These are phyloP conservation scores for Acanthurus lineatus DNA, from an alignment of 2,797 vertebrate species.

Conservation along the genomic window DNA sequence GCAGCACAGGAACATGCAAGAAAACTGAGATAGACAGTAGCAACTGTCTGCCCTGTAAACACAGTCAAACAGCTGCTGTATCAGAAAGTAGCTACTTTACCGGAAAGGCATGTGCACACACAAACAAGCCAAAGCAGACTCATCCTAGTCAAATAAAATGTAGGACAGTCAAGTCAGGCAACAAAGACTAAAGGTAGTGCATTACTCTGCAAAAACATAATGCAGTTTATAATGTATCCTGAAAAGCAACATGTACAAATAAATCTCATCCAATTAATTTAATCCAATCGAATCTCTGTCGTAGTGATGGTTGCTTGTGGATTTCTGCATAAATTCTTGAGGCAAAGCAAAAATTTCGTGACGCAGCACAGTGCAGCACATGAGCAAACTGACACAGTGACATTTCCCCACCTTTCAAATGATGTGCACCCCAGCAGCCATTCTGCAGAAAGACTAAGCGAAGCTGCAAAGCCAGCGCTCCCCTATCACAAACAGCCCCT, in stretches of 20 bases:
- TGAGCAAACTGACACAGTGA: constrained; percentile 18
- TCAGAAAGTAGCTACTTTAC: constrained; percentile 17
- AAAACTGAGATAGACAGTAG: constrained; percentile 46
- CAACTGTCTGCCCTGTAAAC: constrained; percentile 50
- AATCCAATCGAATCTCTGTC: constrained; percentile 7
- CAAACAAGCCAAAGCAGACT: constrained; percentile 2
- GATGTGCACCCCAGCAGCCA: constrained; percentile 1
- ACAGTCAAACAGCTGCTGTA: constrained; percentile 38
- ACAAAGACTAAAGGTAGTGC: not conserved
- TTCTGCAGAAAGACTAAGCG: constrained; percentile 29
- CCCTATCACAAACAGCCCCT: constrained; percentile 21
- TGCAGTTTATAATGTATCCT: not conserved
- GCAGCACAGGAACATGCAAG: constrained; percentile 45
- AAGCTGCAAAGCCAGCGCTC: constrained; percentile 35
- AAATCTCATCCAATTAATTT: constrained; percentile 11
- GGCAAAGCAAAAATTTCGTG: not conserved
- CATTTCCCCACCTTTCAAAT: constrained; percentile 23
- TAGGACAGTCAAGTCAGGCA: not conserved
- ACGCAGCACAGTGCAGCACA: constrained; percentile 14
- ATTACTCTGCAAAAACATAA: not conserved
- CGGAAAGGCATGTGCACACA: constrained; percentile 15
- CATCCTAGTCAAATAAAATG: not conserved
- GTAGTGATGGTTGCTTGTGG: not conserved
- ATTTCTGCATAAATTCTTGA: constrained; percentile 10
- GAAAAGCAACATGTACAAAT: constrained; percentile 16